Base-by-base conservation (phyloP, 2,797 vertebrate genomes). In the Periophthalmus magnuspinnatus region DNA sequence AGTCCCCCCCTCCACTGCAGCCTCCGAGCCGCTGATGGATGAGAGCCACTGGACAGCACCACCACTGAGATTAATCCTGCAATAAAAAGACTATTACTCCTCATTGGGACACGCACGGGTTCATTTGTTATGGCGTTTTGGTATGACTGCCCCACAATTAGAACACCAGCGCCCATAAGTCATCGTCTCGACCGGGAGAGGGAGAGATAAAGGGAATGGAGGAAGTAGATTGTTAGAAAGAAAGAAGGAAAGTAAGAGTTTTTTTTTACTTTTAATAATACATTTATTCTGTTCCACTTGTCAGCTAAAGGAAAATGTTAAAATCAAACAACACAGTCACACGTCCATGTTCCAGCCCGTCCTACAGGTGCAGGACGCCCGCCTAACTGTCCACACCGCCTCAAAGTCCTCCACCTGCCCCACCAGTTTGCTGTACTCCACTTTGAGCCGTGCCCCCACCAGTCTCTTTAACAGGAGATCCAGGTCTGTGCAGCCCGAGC, bases 81-180 rank as follows among this genome's bases (percentile, higher is more conserved):
- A 79, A 88, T 86, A 89, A 90, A 90, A 82, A 65, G 71, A 64
- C 75, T 72, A 86, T 89, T 86, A 84, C 73, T 89, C 67, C 76
- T 86, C 75, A 82, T 84, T 67, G 74, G 76, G 67, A 81, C 74
- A 71, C 75, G 13, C n/a, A 77, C 72, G 76, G 64, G 54, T 81
- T 70, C 77, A 83, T 85, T 85, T 33, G 5, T 83, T 71, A 79
- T 36, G 63, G 62, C 41, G 17, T 70, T 79, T 83, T 56, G 70
- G 48, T 75, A 41, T 78, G 68, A 68, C 61, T 68, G 38, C 74
- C 63, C 61, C 45, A 16, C 78, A 81, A 80, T 85, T 85, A 84
- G 56, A 67, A 58, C 21, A 68, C 36, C 58, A 9, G 36, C 48
- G 63, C 62, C 81, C 57, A 81, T 85, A 64, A 57, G 71, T 86